Base-by-base conservation (phyloP, 1,140 invertebrate species). In the Glossosoma conforme region DNA sequence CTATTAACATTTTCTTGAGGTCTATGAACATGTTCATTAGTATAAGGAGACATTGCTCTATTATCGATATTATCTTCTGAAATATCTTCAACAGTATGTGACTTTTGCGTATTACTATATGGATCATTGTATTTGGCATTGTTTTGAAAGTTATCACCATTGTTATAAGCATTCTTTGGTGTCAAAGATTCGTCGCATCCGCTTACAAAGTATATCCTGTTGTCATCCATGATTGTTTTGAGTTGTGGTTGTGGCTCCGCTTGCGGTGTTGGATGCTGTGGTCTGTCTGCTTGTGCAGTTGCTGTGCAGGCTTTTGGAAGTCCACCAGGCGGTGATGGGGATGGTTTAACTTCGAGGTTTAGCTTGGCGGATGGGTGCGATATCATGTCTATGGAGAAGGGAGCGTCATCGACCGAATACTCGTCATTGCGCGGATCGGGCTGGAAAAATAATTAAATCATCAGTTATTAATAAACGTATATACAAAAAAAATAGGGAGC, bases 401-500 rank as follows among this genome's bases (percentile, higher is more conserved):
- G 69, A 44, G 69, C 70, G 21, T 72, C 71, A 58, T 71, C 67
- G 0, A 62, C 66, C 65, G 71, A 69, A n/a, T 70, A 74, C 4
- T 70, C 70, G 47, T 75, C 72, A 43, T 74, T 74, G 20, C 64
- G 65, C 1, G 62, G 33, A 44, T 74, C 64, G 13, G 64, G 63
- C 70, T 75, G 22, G 2, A 62, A 60, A 36, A 57, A 38, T 45
- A 41, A 32, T 24, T 14, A 13, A n/a, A n/a, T n/a, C n/a, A n/a
- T n/a, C n/a, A n/a, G n/a, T n/a, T n/a, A n/a, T n/a, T n/a, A n/a
- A n/a, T n/a, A n/a, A n/a, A n/a, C n/a, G n/a, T n/a, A n/a, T n/a
- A n/a, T n/a, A n/a, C n/a, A n/a, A n/a, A n/a, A n/a, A n/a, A n/a
- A n/a, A n/a, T n/a, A n/a, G n/a, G n/a, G n/a, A n/a, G n/a, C n/a